A percentile compares a stretch with the other conserved stretches of the same genome.
phyloP scores from a whole-genome alignment of 2,888 invertebrate genomes.

The Cheilosia scutellata region DNA sequence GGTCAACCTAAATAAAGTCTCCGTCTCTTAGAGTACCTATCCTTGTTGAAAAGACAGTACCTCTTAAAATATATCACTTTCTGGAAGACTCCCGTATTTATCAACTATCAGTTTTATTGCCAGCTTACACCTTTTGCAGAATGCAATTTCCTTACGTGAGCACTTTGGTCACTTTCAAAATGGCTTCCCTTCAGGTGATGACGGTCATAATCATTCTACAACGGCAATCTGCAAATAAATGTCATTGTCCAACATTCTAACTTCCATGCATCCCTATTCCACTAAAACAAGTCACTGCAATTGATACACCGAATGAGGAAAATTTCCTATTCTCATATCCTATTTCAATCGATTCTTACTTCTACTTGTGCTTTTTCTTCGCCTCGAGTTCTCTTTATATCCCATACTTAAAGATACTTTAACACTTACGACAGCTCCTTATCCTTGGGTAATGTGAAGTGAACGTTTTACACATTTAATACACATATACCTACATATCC shows the following conservation, averaged over 20 bases:
- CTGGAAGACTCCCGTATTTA: too few relatives aligned
- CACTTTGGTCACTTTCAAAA: conserved; percentile 30
- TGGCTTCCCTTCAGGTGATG: conserved; percentile 61
- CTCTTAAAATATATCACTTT: too few relatives aligned
- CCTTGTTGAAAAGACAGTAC: too few relatives aligned
- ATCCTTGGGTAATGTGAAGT: conserved; percentile 60
- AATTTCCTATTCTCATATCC: conserved; percentile 27
- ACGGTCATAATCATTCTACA: conserved; percentile 68
- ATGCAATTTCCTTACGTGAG: too few relatives aligned
- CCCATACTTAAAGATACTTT: conserved; percentile 36
- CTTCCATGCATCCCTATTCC: conserved; percentile 24
- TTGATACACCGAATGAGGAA: conserved; percentile 26
- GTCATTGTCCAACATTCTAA: conserved; percentile 48
- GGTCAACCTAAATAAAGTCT: too few relatives aligned
- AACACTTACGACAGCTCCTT: conserved; percentile 48
- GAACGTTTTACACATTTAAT: conserved; percentile 35
- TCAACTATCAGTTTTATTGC: too few relatives aligned
- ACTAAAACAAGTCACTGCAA: conserved; percentile 29
- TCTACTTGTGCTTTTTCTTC: conserved; percentile 11
- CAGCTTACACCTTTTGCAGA: too few relatives aligned
- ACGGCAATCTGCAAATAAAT: conserved; percentile 69
- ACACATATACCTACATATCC: background rate
- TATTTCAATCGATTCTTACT: conserved; percentile 19
- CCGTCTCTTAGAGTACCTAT: too few relatives aligned
- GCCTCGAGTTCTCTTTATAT: conserved; percentile 12